phyloP scores from a whole-genome alignment of 2,888 invertebrate species.

The Mantis religiosa region DNA sequence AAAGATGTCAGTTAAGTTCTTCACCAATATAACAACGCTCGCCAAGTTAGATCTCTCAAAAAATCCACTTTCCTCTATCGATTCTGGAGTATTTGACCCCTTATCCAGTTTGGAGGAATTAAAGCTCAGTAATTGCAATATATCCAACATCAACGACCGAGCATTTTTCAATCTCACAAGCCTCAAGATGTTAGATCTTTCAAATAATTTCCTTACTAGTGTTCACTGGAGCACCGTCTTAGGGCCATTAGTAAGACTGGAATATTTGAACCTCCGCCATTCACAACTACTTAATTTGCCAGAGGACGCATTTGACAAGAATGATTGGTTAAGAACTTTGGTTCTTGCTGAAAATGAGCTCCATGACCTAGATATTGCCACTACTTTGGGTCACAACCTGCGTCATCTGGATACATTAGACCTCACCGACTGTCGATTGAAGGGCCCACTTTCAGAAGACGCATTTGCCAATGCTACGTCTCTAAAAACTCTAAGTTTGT shows the following conservation, averaged over 20 bases:
- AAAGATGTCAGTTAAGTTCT: conserved; percentile 58
- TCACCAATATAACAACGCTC: conserved; percentile 61
- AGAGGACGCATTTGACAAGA: conserved; percentile 61
- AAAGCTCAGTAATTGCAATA: conserved; percentile 61
- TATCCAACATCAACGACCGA: conserved; percentile 54
- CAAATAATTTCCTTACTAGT: conserved; percentile 54
- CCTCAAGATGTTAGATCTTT: conserved; percentile 60
- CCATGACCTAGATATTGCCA: conserved; percentile 59
- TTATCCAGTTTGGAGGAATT: conserved; percentile 62
- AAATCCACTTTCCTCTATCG: conserved; percentile 58
- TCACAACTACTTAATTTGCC: conserved; percentile 58
- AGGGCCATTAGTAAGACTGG: conserved; percentile 56
- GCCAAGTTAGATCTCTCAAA: conserved; percentile 66
- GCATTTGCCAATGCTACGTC: conserved; percentile 65
- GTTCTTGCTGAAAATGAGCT: conserved; percentile 63
- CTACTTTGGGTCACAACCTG: conserved; percentile 60
- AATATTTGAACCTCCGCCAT: conserved; percentile 60
- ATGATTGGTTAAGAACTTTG: conserved; percentile 59
- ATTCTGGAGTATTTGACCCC: conserved; percentile 57
- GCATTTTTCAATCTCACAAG: conserved; percentile 57
- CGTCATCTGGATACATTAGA: conserved; percentile 62
- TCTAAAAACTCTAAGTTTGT: conserved; percentile 59
- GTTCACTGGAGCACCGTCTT: conserved; percentile 60
- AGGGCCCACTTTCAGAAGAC: conserved; percentile 62
- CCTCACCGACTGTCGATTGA: conserved; percentile 63